phyloP scores from a whole-genome alignment of 2,113 vertebrate genomes.

The Leptosomus discolor region DNA sequence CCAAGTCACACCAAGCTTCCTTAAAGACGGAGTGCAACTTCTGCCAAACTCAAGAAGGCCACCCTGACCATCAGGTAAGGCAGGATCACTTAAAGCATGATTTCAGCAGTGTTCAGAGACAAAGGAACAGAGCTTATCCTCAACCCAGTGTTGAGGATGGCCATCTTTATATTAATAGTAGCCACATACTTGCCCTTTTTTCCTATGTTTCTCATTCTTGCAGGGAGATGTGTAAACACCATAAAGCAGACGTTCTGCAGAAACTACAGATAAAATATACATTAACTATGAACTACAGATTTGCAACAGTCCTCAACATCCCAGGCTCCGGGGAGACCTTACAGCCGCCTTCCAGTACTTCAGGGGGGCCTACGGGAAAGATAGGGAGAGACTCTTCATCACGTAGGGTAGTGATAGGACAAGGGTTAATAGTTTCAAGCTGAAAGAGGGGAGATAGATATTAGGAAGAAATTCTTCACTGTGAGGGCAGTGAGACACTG shows the following conservation, averaged over 20 bases:
- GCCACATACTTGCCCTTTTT: not conserved
- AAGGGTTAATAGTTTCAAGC: no score
- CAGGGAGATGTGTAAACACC: not conserved
- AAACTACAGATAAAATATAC: not conserved
- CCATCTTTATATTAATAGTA: not conserved
- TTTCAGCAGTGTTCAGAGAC: not conserved
- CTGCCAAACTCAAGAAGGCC: not conserved
- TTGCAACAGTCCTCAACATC: not conserved
- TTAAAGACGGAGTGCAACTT: fast-evolving
- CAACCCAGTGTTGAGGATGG: not conserved
- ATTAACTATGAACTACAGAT: not conserved
- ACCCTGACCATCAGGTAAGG: not conserved
- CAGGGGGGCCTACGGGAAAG: no score
- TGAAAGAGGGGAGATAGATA: no score
- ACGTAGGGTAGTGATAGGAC: no score
- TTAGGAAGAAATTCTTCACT: no score
- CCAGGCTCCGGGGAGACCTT: no score
- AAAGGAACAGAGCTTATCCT: not conserved
- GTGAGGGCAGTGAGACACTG: no score
- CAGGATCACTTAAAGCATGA: not conserved
- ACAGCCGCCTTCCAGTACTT: no score
- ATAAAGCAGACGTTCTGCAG: not conserved
- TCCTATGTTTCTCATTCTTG: not conserved
- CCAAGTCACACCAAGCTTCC: not conserved
- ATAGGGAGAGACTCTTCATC: no score